A percentile compares a stretch with the other conserved stretches of the same genome.
These are phyloP conservation scores for Ceraclea dissimilis DNA, from an alignment of 2,888 invertebrate genomes.

Conservation along the genomic window DNA sequence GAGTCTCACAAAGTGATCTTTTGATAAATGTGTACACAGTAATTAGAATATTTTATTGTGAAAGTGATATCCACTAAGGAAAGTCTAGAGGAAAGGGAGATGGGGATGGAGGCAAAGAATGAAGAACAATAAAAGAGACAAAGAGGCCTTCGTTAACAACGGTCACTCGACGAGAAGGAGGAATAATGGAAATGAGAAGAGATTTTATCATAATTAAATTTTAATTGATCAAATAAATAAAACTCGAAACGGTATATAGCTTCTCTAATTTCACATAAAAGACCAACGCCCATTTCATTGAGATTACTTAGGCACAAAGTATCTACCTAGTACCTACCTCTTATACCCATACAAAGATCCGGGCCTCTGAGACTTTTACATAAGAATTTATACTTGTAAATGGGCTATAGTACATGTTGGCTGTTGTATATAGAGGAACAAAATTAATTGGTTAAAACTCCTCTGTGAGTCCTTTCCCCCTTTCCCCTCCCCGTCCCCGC, in stretches of 20 bases:
- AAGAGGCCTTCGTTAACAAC: conserved; percentile 19
- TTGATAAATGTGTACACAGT: neutral
- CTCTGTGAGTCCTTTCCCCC: conserved; percentile 43
- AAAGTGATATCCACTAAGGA: conserved; percentile 9
- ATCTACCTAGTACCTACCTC: neutral
- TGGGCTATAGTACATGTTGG: conserved; percentile 22
- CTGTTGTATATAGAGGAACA: conserved; percentile 40
- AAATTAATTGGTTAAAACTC: conserved; percentile 56
- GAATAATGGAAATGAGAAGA: conserved; percentile 13
- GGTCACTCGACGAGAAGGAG: conserved; percentile 5
- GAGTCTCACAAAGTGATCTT: conserved; percentile 11
- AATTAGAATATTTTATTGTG: conserved; percentile 11
- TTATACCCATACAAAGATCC: conserved; percentile 6
- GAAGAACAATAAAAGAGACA: conserved; percentile 18
- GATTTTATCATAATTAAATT: conserved; percentile 27
- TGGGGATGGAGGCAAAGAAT: neutral
- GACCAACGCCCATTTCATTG: conserved; percentile 23
- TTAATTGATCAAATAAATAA: conserved; percentile 27
- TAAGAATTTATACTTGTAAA: conserved; percentile 25
- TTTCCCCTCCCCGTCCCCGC: conserved; percentile 25
- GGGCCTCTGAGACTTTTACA: conserved; percentile 22
- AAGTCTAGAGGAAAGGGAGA: neutral
- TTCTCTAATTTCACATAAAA: conserved; percentile 19
- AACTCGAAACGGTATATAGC: conserved; percentile 21
- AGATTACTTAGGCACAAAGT: conserved; percentile 17